Percentiles rank a stretch among this genome's conserved stretches.
Evolutionary conservation across 1,140 invertebrate genomes (phyloP).

Genomic region (Venturia canescens): DNA sequence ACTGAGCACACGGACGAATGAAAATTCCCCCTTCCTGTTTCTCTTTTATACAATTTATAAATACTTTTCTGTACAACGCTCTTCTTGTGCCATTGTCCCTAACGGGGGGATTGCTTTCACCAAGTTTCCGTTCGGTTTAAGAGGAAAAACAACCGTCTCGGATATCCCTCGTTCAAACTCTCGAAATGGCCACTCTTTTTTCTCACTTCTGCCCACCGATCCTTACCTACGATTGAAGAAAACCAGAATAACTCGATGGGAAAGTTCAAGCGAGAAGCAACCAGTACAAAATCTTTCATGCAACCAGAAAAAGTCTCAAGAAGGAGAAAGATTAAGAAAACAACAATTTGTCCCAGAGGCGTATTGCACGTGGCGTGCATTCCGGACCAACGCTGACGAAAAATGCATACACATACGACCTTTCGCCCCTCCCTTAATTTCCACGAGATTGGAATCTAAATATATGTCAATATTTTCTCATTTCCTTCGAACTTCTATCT

Average conservation of each 20-base stretch:
- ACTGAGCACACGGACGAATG: background rate
- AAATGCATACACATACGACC: background rate
- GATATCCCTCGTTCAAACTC: conserved; percentile 5
- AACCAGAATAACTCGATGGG: background rate
- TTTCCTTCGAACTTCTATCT: too few relatives aligned
- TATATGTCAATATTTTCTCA: too few relatives aligned
- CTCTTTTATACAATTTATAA: background rate
- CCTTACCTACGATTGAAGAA: background rate
- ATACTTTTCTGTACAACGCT: background rate
- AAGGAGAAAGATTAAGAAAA: conserved; percentile 28
- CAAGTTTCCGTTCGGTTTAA: conserved; percentile 39
- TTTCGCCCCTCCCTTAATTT: background rate
- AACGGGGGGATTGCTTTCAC: conserved; percentile 44
- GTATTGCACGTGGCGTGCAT: background rate
- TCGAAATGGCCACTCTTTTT: conserved; percentile 20
- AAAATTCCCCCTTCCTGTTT: background rate
- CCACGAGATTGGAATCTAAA: too few relatives aligned
- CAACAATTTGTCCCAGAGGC: conserved; percentile 19
- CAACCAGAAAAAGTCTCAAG: conserved; percentile 11
- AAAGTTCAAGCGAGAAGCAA: background rate
- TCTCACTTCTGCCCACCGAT: background rate
- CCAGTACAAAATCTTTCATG: background rate
- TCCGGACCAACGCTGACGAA: background rate
- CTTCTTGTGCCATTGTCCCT: conserved; percentile 43
- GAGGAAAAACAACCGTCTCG: conserved; percentile 17